A percentile compares a stretch with the other conserved stretches of the same genome.
These are phyloP conservation scores for Parnassius apollo DNA, from an alignment of 2,888 invertebrate species.

Conservation along the genomic window DNA sequence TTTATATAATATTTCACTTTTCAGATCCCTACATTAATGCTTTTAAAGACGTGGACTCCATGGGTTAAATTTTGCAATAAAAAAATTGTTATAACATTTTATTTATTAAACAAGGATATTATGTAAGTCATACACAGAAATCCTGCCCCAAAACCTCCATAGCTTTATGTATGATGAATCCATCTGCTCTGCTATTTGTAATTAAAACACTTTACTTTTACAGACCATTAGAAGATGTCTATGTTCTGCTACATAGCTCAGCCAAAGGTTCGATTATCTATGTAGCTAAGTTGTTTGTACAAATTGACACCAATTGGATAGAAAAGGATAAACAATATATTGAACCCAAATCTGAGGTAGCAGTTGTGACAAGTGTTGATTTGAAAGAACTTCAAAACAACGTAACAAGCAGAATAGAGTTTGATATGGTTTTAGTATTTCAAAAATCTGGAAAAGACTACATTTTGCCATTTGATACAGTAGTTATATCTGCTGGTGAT, in stretches of 20 bases:
- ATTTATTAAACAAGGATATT: slow-evolving; percentile 45
- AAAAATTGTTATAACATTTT: slow-evolving; percentile 51
- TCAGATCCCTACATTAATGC: slow-evolving; percentile 48
- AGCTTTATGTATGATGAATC: neutral
- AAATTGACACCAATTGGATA: slow-evolving; percentile 43
- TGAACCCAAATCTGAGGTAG: slow-evolving; percentile 35
- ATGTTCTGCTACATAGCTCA: slow-evolving; percentile 47
- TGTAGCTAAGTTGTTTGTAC: slow-evolving; percentile 54
- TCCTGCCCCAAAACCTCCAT: neutral
- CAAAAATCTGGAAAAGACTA: slow-evolving; percentile 41
- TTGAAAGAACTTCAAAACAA: slow-evolving; percentile 49
- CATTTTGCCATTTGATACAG: slow-evolving; percentile 53
- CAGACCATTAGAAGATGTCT: slow-evolving; percentile 54
- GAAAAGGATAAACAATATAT: slow-evolving; percentile 43
- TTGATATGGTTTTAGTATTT: slow-evolving; percentile 52
- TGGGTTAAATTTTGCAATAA: slow-evolving; percentile 58
- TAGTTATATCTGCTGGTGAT: slow-evolving; percentile 49
- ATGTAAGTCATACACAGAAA: slow-evolving; percentile 37
- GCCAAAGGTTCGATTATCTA: slow-evolving; percentile 46
- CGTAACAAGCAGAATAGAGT: slow-evolving; percentile 46
- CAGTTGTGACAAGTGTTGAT: slow-evolving; percentile 46
- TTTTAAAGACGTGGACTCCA: slow-evolving; percentile 44
- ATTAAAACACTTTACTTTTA: slow-evolving; percentile 32
- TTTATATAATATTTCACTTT: slow-evolving; percentile 32
- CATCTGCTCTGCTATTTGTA: neutral